Conservation (phyloP, 2,888 invertebrate species). For the Amphipoea oculea region DNA sequence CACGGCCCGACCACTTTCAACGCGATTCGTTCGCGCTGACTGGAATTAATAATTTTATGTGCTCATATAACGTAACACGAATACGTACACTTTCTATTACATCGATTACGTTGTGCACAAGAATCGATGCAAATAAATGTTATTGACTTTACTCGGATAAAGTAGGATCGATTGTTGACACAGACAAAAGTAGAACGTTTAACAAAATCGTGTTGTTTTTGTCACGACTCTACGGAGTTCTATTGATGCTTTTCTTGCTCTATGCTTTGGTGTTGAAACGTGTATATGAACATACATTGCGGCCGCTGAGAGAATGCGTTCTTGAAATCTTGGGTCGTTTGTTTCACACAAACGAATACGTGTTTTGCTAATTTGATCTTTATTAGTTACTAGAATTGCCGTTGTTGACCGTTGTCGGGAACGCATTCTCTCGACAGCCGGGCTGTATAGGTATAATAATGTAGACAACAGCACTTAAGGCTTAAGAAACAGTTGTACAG, state of each 20-base stretch:
- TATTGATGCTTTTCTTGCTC: constrained; percentile 11
- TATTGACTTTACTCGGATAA: constrained; percentile 11
- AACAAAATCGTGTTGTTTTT: constrained; percentile 19
- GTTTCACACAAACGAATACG: no score
- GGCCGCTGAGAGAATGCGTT: no score
- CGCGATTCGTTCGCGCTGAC: constrained; percentile 62
- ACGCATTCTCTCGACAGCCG: no score
- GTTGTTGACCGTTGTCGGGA: no score
- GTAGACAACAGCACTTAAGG: no score
- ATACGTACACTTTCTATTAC: constrained; percentile 61
- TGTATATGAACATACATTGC: neutral
- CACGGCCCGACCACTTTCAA: constrained; percentile 59
- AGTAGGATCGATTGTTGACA: neutral
- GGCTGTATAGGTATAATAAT: neutral
- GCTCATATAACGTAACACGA: constrained; percentile 50
- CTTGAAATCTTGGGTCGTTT: no score
- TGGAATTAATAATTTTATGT: constrained; percentile 65
- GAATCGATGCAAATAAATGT: constrained; percentile 16
- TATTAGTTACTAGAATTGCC: no score
- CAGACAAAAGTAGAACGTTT: constrained; percentile 20
- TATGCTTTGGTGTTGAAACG: constrained; percentile 5
- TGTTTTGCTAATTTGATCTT: no score
- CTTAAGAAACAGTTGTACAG: neutral
- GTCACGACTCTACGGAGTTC: constrained; percentile 10
- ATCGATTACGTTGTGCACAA: constrained; percentile 41